phyloP scores from a whole-genome alignment of 2,113 vertebrate species.

The Bos indicus region DNA sequence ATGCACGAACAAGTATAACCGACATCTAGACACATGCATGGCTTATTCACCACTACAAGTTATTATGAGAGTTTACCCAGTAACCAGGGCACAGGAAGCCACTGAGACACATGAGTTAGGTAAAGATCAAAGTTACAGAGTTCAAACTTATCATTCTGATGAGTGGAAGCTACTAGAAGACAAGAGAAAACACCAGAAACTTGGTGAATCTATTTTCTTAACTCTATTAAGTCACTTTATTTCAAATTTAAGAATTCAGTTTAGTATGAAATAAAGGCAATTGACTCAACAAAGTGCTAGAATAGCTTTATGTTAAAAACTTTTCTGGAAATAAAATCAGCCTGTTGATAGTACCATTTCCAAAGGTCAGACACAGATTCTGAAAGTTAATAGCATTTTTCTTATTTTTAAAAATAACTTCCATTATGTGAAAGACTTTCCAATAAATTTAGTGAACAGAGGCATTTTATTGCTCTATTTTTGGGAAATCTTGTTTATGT shows the following conservation, averaged over 20 bases:
- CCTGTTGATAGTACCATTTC: background rate
- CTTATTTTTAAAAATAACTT: background rate
- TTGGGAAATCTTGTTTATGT: background rate
- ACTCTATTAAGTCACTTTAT: background rate
- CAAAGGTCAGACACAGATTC: background rate
- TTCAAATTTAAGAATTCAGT: background rate
- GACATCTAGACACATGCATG: too few relatives aligned
- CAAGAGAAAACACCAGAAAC: background rate
- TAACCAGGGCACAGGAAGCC: background rate
- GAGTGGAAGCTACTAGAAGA: background rate
- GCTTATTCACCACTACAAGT: background rate
- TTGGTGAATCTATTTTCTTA: background rate
- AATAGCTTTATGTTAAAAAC: background rate
- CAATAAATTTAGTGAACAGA: slow-evolving; percentile 20
- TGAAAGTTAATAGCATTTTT: background rate
- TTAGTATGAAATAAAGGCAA: background rate
- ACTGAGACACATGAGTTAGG: background rate
- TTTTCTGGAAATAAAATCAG: background rate
- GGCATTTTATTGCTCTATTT: background rate
- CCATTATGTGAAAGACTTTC: background rate
- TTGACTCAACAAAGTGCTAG: background rate
- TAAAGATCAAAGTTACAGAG: background rate
- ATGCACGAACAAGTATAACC: too few relatives aligned
- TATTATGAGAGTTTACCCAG: background rate
- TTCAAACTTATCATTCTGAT: background rate